Percentiles rank a stretch among this genome's conserved stretches.
phyloP scores from a whole-genome alignment of 64 coral and sea anemone species.

The Montipora capricornis region DNA sequence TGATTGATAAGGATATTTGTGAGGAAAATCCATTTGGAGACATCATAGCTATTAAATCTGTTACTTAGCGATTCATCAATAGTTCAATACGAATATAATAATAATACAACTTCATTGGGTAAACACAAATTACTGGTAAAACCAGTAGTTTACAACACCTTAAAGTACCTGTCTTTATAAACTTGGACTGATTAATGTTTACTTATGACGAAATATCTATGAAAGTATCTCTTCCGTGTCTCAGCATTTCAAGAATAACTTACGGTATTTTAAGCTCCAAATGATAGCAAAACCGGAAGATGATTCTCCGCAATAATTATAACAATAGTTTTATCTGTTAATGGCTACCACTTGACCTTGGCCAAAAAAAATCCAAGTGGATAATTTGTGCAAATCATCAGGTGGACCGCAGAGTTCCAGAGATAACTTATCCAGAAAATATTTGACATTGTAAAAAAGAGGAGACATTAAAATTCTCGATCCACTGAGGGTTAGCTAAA shows the following conservation, averaged over 20 bases:
- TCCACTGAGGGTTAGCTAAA: not conserved
- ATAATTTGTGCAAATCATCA: not conserved
- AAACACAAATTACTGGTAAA: too few species aligned
- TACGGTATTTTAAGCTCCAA: not conserved
- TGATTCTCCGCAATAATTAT: not conserved
- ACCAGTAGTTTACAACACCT: too few species aligned
- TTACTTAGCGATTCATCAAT: too few species aligned
- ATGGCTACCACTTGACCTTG: slow-evolving; percentile 10
- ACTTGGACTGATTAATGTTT: too few species aligned
- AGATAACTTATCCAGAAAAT: not conserved
- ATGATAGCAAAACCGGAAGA: not conserved
- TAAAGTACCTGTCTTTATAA: too few species aligned
- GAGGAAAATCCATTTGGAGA: too few species aligned
- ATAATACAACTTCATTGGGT: too few species aligned
- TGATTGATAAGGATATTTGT: too few species aligned
- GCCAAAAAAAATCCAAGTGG: not conserved
- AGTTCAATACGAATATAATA: too few species aligned
- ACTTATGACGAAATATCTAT: too few species aligned
- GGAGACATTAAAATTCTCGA: not conserved
- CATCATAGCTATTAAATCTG: too few species aligned
- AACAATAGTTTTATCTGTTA: not conserved
- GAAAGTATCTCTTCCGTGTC: too few species aligned
- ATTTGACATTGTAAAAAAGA: not conserved
- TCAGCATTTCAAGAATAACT: not conserved
- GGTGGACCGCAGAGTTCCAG: not conserved